Evolutionary conservation across 2,888 invertebrate species (phyloP).

Genomic region (Apotomis capreana): DNA sequence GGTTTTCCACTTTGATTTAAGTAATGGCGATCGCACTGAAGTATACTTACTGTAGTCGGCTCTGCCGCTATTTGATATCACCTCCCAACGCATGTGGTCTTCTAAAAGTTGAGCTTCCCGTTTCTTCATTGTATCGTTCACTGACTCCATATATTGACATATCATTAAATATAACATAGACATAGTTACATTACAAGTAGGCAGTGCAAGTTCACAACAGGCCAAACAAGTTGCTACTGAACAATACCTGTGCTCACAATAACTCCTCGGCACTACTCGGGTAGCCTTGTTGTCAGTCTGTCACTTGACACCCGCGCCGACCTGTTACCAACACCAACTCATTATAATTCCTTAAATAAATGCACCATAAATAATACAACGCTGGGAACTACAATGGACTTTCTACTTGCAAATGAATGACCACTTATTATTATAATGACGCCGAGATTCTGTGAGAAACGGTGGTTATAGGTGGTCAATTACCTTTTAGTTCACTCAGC

Average conservation of each 20-base stretch:
- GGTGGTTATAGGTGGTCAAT: conserved; percentile 10
- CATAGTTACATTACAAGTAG: conserved; percentile 1
- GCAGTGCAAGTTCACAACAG: conserved; percentile 31
- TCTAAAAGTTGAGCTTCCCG: no score
- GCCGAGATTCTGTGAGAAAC: conserved; percentile 32
- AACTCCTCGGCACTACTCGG: conserved; percentile 43
- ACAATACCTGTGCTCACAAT: conserved; percentile 56
- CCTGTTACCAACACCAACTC: conserved; percentile 14
- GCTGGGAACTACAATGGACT: conserved; percentile 14
- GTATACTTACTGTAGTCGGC: no score
- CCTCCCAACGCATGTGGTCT: no score
- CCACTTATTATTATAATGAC: conserved; percentile 29
- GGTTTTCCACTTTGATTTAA: no score
- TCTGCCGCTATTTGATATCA: no score
- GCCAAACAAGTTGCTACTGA: conserved; percentile 57
- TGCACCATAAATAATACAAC: conserved; percentile 5
- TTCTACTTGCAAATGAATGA: conserved; percentile 29
- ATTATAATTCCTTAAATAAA: conserved; percentile 26
- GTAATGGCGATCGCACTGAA: no score
- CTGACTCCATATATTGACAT: no score
- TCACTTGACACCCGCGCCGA: conserved; percentile 49
- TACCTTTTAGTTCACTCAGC: neutral
- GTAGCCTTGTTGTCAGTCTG: conserved; percentile 64
- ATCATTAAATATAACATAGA: neutral
- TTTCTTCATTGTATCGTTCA: no score